Evolutionary conservation across 1,140 invertebrate genomes (phyloP), one percentile per base, ranked within the genome.

Genomic region (Tetraneura akinire): DNA sequence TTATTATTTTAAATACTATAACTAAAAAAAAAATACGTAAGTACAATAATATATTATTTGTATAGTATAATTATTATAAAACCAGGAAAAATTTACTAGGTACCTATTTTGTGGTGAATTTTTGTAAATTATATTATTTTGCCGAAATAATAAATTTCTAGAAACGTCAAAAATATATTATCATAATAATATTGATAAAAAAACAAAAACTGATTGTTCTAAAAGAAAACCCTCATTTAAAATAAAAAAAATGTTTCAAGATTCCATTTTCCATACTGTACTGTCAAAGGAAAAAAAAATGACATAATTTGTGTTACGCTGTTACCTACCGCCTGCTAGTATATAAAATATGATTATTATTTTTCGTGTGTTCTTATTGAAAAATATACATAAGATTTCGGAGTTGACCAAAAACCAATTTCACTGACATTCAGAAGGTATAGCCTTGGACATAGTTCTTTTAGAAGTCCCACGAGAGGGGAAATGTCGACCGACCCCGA

Each of bases 261-360:
- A 42, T 42, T 64, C 18, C 18, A 10, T 64, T 37, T n/a, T n/a
- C n/a, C n/a, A n/a, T n/a, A n/a, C n/a, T 64, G 18, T 18, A 64
- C 18, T 37, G 32, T n/a, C 16, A 37, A 62, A 32, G n/a, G 26
- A 62, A 14, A 37, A 32, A n/a, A 1, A 29, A 11, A n/a, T 64
- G 32, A n/a, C 32, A 37, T 64, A n/a, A 64, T 64, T 37, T n/a
- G 14, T 18, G 62, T 64, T n/a, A n/a, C n/a, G 32, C 11, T 47
- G 11, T n/a, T n/a, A n/a, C n/a, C n/a, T n/a, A n/a, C n/a, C n/a
- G n/a, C n/a, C n/a, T n/a, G n/a, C n/a, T n/a, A n/a, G n/a, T 64
- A 18, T 62, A 62, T 64, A n/a, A n/a, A n/a, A n/a, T n/a, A n/a
- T n/a, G 32, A 37, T 32, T 62, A 64, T 64, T 64, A 64, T 64